phyloP scores from a whole-genome alignment of 1,140 invertebrate species.

The Aphis gossypii region DNA sequence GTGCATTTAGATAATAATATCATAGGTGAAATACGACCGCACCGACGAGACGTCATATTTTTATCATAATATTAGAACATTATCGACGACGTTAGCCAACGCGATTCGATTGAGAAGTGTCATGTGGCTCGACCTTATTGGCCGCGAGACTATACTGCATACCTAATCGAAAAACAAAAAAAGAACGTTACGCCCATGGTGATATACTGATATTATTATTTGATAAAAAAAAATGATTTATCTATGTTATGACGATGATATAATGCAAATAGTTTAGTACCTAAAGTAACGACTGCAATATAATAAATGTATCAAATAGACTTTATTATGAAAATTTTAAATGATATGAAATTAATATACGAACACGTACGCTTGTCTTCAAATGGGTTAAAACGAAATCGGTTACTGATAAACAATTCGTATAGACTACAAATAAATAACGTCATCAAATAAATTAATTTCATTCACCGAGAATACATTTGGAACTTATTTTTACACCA shows the following conservation, averaged over 20 bases:
- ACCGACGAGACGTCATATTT: not conserved
- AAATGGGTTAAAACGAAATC: not conserved
- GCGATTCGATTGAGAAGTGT: not conserved
- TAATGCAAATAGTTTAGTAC: not conserved
- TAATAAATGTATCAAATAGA: not conserved
- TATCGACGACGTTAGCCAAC: not conserved
- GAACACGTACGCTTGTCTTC: not conserved
- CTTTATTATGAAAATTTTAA: not conserved
- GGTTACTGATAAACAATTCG: not conserved
- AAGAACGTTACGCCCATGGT: not conserved
- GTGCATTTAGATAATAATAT: no score
- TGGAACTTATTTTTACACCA: not conserved
- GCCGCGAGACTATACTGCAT: not conserved
- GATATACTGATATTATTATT: not conserved
- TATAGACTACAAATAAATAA: not conserved
- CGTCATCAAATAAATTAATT: not conserved
- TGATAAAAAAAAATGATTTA: not conserved
- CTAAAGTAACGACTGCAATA: not conserved
- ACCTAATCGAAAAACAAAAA: slow-evolving; percentile 1
- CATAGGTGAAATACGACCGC: not conserved
- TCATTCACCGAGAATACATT: not conserved
- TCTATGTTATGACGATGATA: not conserved
- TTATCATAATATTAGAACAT: not conserved
- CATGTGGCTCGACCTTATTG: not conserved
- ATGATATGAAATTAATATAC: not conserved